These are phyloP conservation scores for Notarius quadriscutis DNA, from an alignment of 2,113 vertebrate species.

Conservation along the genomic window DNA sequence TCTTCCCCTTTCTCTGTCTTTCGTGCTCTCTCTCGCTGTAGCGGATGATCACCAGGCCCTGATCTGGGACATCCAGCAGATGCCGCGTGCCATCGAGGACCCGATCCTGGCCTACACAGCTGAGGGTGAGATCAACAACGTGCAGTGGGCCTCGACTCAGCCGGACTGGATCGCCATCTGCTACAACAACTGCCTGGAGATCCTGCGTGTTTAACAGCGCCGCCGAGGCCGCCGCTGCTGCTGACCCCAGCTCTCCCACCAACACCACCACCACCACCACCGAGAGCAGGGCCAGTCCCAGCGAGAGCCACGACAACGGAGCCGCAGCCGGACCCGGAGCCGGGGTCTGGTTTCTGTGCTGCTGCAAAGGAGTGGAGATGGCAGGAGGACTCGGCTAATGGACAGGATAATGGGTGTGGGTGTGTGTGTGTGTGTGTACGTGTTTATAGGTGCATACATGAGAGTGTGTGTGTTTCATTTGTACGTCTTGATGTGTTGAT, in stretches of 20 bases:
- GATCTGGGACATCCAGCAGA: conserved; percentile 99
- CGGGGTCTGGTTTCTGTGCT: conserved; percentile 40
- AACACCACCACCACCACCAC: conserved; percentile 9
- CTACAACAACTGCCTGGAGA: conserved; percentile 99
- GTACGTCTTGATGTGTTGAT: conserved; percentile 13
- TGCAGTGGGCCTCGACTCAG: conserved; percentile 99
- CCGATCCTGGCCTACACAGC: conserved; percentile 98
- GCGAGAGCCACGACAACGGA: conserved; percentile 15
- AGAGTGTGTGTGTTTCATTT: conserved; percentile 4
- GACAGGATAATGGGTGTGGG: conserved; percentile 6
- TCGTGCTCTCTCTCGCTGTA: conserved; percentile 54
- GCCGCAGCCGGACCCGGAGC: neutral
- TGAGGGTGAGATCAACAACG: conserved; percentile 98
- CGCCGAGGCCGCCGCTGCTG: neutral
- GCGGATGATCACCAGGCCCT: conserved; percentile 98
- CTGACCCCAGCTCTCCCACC: conserved; percentile 23
- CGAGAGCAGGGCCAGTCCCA: conserved; percentile 10
- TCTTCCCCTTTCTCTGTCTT: neutral
- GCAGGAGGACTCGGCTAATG: conserved; percentile 33
- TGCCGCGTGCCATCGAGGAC: conserved; percentile 98
- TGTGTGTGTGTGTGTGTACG: neutral
- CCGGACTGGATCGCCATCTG: conserved; percentile 99
- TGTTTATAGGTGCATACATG: conserved; percentile 1
- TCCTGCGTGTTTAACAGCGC: conserved; percentile 85
- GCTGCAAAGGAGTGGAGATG: conserved; percentile 37